A percentile compares a stretch with the other conserved stretches of the same genome.
Evolutionary conservation across 2,113 vertebrate species (phyloP).

Genomic region (Neomonachus schauinslandi): DNA sequence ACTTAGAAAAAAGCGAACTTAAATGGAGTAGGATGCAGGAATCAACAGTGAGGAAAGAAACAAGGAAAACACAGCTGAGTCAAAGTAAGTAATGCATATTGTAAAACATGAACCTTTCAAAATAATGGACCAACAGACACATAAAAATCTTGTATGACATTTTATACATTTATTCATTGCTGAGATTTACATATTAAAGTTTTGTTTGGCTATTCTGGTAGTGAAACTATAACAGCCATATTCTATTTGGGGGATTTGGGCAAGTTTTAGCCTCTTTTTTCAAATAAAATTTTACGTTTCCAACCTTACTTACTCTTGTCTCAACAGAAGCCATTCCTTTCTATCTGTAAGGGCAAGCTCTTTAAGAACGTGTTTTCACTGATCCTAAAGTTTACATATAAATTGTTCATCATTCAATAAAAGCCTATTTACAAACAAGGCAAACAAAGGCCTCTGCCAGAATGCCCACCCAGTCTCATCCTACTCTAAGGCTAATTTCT

Average conservation of each 20-base stretch:
- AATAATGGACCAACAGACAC: background rate
- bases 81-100: background rate
- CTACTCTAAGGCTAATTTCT: background rate
- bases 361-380: conserved; percentile 45
- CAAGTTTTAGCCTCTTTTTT: background rate
- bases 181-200: conserved; percentile 33
- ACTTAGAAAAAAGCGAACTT: conserved; percentile 4
- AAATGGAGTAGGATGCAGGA: conserved; percentile 18
- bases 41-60: conserved; percentile 16
- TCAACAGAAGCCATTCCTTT: conserved; percentile 36
- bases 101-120: conserved; percentile 36
- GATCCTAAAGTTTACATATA: conserved; percentile 21
- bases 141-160: conserved; percentile 11
- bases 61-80: background rate
- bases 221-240: background rate
- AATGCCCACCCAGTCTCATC: background rate
- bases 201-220: background rate
- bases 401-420: conserved; percentile 14
- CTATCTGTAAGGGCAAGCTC: conserved; percentile 1
- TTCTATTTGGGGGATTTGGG: background rate
- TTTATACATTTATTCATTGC: conserved; percentile 45
- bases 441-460: background rate
- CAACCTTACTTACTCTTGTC: background rate
- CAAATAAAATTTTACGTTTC: background rate
- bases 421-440: conserved; percentile 5